Evolutionary conservation across 2,113 vertebrate genomes (phyloP).

Genomic region (Limnothrissa miodon): DNA sequence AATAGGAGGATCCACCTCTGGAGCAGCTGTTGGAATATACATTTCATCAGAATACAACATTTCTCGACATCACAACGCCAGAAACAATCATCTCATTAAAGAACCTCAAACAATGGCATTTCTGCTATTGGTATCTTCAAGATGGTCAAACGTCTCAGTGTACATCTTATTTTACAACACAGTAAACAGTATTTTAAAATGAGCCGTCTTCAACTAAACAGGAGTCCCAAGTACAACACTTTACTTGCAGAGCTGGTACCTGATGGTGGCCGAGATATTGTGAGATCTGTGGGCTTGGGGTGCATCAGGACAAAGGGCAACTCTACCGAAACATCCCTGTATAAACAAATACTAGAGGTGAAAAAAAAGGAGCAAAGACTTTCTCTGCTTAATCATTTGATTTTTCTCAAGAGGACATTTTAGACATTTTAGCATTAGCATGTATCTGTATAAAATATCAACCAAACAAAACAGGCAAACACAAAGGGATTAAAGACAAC

Average conservation of each 20-base stretch:
- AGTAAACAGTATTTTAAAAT: not conserved
- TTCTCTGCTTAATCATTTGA: not conserved
- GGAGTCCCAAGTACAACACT: not conserved
- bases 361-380: not conserved
- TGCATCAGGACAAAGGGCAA: constrained; percentile 91
- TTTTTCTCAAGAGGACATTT: not conserved
- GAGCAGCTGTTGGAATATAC: constrained; percentile 67
- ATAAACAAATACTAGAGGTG: constrained; percentile 28
- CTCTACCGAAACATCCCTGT: constrained; percentile 86
- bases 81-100: not conserved
- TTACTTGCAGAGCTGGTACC: constrained; percentile 46
- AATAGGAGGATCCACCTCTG: constrained; percentile 77
- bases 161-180: not conserved
- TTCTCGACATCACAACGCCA: no score
- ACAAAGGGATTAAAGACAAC: not conserved
- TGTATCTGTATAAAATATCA: not conserved
- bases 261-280: constrained; percentile 70
- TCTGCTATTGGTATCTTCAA: no score
- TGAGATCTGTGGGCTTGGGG: constrained; percentile 81
- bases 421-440: not conserved
- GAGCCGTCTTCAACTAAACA: not conserved
- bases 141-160: not conserved
- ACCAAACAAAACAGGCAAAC: not conserved
- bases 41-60: no score
- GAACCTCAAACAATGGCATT: not conserved